Percentiles rank a stretch among this genome's conserved stretches.
Conservation (phyloP, 1,140 invertebrate genomes). For the Formica selysi region DNA sequence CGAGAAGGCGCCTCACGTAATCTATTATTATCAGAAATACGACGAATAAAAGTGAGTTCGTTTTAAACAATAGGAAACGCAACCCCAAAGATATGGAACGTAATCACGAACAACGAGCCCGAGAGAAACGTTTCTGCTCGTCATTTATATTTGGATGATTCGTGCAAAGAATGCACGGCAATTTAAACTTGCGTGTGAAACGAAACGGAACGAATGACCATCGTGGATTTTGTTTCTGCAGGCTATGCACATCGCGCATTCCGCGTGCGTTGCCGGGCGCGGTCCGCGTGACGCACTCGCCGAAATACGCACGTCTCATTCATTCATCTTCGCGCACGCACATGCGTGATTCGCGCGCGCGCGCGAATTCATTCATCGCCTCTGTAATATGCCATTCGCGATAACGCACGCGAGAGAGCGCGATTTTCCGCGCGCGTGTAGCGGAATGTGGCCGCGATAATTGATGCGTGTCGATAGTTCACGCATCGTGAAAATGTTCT, state of each 20-base stretch:
- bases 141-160: not conserved
- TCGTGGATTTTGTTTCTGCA: constrained; percentile 49
- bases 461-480: not conserved
- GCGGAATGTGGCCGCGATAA: constrained; percentile 23
- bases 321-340: constrained; percentile 40
- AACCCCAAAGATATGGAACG: not conserved
- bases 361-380: constrained; percentile 41
- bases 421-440: not conserved
- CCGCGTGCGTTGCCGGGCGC: constrained; percentile 28
- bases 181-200: not conserved
- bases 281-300: constrained; percentile 37
- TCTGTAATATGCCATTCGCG: not conserved
- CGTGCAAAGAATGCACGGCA: not conserved
- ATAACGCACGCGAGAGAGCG: not conserved
- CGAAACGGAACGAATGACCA: not conserved
- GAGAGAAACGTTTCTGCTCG: no score
- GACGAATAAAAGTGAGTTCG: not conserved
- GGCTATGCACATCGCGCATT: constrained; percentile 53
- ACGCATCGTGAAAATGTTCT: constrained; percentile 15
- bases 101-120: constrained; percentile 6
- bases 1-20: not conserved
- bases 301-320: constrained; percentile 54
- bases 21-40: constrained; percentile 6
- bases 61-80: not conserved
- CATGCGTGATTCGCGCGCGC: not conserved